Percentiles rank a stretch among this genome's conserved stretches.
phyloP scores from a whole-genome alignment of 2,113 vertebrate species.

The Oncorhynchus gorbuscha region DNA sequence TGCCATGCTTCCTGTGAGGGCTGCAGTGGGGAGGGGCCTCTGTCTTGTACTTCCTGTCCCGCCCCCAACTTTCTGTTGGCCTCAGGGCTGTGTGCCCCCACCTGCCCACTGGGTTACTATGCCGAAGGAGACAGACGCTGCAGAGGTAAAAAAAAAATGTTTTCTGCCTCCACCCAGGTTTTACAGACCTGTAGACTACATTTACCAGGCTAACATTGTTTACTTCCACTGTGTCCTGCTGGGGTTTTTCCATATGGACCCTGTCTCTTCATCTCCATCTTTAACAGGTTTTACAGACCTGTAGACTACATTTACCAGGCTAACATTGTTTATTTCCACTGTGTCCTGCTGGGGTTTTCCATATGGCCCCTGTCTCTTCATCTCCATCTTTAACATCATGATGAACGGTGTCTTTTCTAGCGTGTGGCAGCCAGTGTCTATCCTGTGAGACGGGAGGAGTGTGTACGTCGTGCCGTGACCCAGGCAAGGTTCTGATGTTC shows the following conservation, averaged over 20 bases:
- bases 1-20: slow-evolving; percentile 86
- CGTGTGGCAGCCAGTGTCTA: slow-evolving; percentile 79
- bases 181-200: no score
- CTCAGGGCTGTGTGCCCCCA: slow-evolving; percentile 70
- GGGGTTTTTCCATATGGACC: no score
- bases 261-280: background rate
- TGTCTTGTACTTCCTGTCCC: slow-evolving; percentile 81
- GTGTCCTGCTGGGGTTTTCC: no score
- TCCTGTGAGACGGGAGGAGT: slow-evolving; percentile 74
- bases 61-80: slow-evolving; percentile 71
- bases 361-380: background rate
- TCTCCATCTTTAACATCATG: background rate
- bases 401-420: slow-evolving; percentile 63
- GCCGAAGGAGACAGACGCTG: slow-evolving; percentile 72
- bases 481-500: slow-evolving; percentile 84
- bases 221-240: no score
- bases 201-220: no score
- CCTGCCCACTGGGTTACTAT: slow-evolving; percentile 81
- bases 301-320: no score
- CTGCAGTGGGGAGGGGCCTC: slow-evolving; percentile 76
- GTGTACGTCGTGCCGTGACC: slow-evolving; percentile 85
- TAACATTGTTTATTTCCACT: no score
- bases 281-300: no score
- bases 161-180: background rate
- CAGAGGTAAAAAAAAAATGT: slow-evolving; percentile 72